Base-by-base conservation (phyloP, 1,140 invertebrate genomes). In the Forficula auricularia region DNA sequence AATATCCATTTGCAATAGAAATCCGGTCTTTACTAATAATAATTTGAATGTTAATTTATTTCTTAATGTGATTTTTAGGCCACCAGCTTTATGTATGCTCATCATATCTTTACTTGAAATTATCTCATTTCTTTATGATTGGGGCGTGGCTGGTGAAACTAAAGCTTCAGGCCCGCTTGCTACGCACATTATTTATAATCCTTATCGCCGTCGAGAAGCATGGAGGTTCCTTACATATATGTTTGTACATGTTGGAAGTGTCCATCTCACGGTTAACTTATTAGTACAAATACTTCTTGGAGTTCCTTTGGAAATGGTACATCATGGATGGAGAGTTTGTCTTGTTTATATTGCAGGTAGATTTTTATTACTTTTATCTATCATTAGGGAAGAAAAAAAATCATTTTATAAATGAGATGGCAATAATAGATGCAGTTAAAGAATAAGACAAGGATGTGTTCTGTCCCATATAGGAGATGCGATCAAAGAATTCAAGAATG, bases 201-300 rank as follows among this genome's bases (percentile, higher is more conserved):
- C 92, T 0, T 70, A 76, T 48, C 75, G 79, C 52, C 71, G 92
- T 47, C 75, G 79, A 40, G 78, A 98, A 65, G 78, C 76, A 0
- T 98, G 89, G 89, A 70, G 94, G 51, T 98, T 80, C 59, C 38
- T 96, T 7, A 84, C 85, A 1, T 98, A 98, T 58, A 95, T 96
- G 86, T 80, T 97, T 57, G 90, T 98, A 27, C 92, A 97, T 63
- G 79, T 90, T 44, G 89, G 89, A 81, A 82, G 59, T 69, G 72
- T 82, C 40, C 91, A 97, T 58, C 65, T 97, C n/a, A 62, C 87
- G 40, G 84, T 89, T 42, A 98, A 98, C 57, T 63, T 95, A 12
- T 58, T 90, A 13, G 86, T 96, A 35, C 92, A 97, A 65, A 67
- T 97, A 38, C 68, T 94, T 55, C 66, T 97, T 36, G 92, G 92